These are phyloP conservation scores for Corvus moneduloides DNA, from an alignment of 2,113 vertebrate genomes.

Conservation along the genomic window DNA sequence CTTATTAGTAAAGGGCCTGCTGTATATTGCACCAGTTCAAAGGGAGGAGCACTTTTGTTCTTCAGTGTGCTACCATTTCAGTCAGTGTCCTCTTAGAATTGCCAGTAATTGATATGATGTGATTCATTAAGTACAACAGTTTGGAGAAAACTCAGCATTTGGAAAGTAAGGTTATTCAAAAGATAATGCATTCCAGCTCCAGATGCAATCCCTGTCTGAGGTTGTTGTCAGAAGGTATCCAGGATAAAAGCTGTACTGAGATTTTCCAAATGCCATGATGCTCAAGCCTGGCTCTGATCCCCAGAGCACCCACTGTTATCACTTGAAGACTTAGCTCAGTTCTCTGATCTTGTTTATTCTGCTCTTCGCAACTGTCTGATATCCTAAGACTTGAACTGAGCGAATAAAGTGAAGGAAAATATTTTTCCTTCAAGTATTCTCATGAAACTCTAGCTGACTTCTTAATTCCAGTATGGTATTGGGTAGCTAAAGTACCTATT, in stretches of 20 bases:
- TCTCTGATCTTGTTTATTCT: neutral
- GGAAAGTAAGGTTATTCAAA: neutral
- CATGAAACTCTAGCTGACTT: neutral
- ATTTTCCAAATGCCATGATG: neutral
- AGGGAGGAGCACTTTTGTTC: neutral
- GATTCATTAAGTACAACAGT: neutral
- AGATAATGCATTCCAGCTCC: neutral
- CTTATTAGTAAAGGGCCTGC: neutral
- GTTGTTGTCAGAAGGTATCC: neutral
- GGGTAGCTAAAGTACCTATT: neutral
- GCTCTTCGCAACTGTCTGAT: neutral
- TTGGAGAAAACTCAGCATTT: neutral
- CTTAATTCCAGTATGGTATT: neutral
- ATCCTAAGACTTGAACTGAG: neutral
- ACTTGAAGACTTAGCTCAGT: neutral
- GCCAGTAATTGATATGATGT: neutral
- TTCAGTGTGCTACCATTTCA: neutral
- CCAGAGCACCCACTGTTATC: neutral
- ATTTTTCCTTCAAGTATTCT: neutral
- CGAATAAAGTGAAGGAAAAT: neutral
- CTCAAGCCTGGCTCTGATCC: neutral
- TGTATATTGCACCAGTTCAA: neutral
- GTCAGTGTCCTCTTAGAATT: neutral
- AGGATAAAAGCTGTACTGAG: neutral
- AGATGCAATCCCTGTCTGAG: neutral